Conservation (phyloP, 2,888 invertebrate species). For the Ectobius pallidus region DNA sequence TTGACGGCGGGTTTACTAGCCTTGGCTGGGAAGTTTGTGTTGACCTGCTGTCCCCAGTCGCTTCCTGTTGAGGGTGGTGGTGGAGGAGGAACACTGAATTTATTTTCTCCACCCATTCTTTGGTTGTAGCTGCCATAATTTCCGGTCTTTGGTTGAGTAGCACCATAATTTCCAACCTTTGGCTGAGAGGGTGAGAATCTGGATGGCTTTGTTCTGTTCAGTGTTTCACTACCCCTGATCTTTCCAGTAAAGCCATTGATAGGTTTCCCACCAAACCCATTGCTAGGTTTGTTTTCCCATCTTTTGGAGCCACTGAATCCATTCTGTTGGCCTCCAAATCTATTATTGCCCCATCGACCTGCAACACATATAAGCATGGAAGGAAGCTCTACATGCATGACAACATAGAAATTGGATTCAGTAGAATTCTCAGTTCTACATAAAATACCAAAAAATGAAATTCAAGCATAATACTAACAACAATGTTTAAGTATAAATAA, state of each 20-base stretch:
- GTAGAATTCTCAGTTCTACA: too few species aligned
- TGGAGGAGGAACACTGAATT: constrained; percentile 14
- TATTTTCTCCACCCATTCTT: constrained; percentile 10
- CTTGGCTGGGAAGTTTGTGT: background rate
- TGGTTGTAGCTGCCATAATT: background rate
- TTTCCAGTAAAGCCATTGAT: background rate
- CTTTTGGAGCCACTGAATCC: background rate
- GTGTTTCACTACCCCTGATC: background rate
- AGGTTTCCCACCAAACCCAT: background rate
- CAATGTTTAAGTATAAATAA: too few species aligned
- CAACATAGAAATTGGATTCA: too few species aligned
- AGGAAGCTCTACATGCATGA: too few species aligned
- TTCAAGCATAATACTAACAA: too few species aligned
- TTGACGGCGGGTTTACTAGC: background rate
- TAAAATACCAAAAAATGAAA: too few species aligned
- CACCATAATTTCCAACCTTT: too few species aligned
- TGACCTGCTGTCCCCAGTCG: background rate
- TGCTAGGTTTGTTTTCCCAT: background rate
- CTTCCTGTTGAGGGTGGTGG: background rate
- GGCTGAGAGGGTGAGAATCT: background rate
- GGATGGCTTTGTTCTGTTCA: background rate
- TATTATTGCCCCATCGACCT: constrained; percentile 10
- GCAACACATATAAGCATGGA: background rate
- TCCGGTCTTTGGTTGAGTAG: background rate
- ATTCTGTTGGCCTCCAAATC: background rate